Conservation (phyloP, 2,797 vertebrate species). For the Muscicapa striata region DNA sequence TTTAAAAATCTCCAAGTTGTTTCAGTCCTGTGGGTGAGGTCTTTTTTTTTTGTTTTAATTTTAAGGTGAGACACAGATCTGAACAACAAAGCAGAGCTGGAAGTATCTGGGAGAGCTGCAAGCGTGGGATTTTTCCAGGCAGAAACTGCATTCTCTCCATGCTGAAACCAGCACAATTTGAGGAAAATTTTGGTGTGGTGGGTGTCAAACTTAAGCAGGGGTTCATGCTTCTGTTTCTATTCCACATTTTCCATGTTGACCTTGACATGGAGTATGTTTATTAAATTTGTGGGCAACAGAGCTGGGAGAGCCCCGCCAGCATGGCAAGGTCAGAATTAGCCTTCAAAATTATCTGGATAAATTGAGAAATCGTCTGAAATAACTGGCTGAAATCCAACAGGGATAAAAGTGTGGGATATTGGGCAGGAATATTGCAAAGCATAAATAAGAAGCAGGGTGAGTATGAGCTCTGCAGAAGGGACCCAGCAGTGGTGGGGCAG, state of each 20-base stretch:
- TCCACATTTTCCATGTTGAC: not conserved
- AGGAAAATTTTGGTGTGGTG: not conserved
- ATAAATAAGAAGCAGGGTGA: not conserved
- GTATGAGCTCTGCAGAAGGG: not conserved
- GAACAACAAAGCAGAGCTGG: not conserved
- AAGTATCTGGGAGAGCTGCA: not conserved
- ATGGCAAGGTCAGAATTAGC: not conserved
- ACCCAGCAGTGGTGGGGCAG: not conserved
- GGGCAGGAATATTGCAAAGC: not conserved
- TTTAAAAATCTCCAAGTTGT: not conserved
- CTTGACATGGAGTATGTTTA: not conserved
- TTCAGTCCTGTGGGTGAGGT: not conserved
- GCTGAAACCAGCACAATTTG: not conserved
- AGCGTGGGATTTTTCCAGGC: not conserved
- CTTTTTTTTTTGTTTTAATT: not conserved
- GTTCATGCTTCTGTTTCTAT: not conserved
- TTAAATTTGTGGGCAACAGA: not conserved
- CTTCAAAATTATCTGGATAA: slow-evolving; percentile 10
- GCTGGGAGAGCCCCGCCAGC: not conserved
- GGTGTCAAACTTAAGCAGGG: not conserved
- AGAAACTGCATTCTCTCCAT: not conserved
- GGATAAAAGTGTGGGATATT: not conserved
- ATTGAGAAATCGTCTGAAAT: not conserved
- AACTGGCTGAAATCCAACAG: not conserved
- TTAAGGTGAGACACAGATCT: not conserved